Evolutionary conservation across 2,113 vertebrate species (phyloP), one percentile per base, ranked within the genome.

Genomic region (Nycticebus coucang): DNA sequence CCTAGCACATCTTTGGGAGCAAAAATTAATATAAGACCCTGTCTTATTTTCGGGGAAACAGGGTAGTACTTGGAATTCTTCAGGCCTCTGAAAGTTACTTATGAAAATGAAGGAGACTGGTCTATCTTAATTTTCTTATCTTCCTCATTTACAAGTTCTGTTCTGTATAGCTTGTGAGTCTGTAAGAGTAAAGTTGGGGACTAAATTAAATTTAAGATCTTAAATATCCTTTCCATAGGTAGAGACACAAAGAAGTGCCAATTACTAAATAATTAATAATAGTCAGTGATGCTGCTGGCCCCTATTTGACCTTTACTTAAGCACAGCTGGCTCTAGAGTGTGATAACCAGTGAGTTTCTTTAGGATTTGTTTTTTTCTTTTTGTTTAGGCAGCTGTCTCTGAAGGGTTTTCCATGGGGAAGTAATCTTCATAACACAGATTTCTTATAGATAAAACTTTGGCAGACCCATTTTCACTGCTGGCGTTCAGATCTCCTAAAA

Each of bases 401-500:
- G 89, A 91, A 93, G 81, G 68, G 7, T 37, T n/a, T 57, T 68
- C 68, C 82, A 88, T 74, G 62, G 93, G 94, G 78, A 93, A 93
- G 53, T 78, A 88, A 83, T 94, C 82, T 92, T 97, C 82, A 79
- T 55, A 60, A 88, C 66, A 77, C 37, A 72, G 33, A 60, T 90
- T 93, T 96, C 80, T 95, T 75, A 41, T 14, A 89, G 45, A 75
- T 88, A 81, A 89, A 97, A 74, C 41, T 92, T 97, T 84, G 95
- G 95, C 82, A 96, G 87, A 72, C n/a, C 60, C 59, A 35, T 96
- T 91, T 96, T 81, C 93, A 83, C 82, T 69, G 50, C 85, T 94
- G 88, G 41, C 57, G 62, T 97, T 96, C 79, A 91, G 87, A 79
- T 41, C 87, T 94, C 78, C 37, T 94, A 83, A 96, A 94, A 96